Base-by-base conservation (phyloP, 2,113 vertebrate genomes). In the Bubo bubo region DNA sequence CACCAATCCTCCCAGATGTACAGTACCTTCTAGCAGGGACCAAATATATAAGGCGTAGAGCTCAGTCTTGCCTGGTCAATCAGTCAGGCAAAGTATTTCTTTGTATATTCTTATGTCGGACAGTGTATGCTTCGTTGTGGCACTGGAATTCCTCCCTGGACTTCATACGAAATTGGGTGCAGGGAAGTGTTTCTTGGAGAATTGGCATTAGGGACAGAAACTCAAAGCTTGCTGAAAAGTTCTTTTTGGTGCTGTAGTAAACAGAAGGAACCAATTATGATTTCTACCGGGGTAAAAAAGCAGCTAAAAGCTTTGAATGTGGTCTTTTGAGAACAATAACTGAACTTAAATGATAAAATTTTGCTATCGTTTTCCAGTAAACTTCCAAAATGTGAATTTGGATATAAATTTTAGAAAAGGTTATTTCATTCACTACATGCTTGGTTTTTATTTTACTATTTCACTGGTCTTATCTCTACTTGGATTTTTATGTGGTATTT, bases 111-210 rank as follows among this genome's bases (percentile, higher is more conserved):
- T 72, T 7, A 2, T 6, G 20, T 70, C 30, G 35, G 16, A 6
- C 47, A 37, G 37, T 3, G 2, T 21, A 8, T 59, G 7, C 5
- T 72, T 68, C 1, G 1, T 45, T 13, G 0, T 17, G 49, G 68
- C 26, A 0, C 86, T 53, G 66, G 62, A 20, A 45, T 84, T 79
- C 50, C 34, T 50, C 23, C 32, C 56, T 77, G 67, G 50, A 1
- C 9, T 22, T 59, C 16, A 6, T 56, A 7, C 0, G 1, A 23
- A 39, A 34, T 2, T 52, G 55, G 14, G 58, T 43, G 68, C 16
- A 63, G 24, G 34, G 58, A 39, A 30, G 22, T 0, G 1, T 37
- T 84, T 11, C 37, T 45, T 4, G 3, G 47, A 34, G 68, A 37
- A 43, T 30, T 34, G 26, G 18, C 4, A 1, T 14, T 67, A 21